Conservation (phyloP, 2,113 vertebrate genomes). For the Prunella himalayana region DNA sequence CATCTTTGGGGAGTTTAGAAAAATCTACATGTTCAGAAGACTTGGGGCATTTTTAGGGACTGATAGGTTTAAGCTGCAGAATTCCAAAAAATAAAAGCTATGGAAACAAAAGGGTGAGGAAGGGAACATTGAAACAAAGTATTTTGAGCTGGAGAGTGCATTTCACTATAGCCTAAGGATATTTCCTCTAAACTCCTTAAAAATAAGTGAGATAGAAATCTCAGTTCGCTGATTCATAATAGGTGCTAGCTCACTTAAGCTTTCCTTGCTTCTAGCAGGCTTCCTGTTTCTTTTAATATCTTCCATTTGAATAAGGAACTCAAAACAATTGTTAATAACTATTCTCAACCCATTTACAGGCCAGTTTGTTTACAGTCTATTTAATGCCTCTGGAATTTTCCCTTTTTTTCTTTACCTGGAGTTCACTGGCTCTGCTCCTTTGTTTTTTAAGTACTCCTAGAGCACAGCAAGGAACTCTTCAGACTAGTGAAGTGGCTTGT, state of each 20-base stretch:
- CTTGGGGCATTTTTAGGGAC: not conserved
- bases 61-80: not conserved
- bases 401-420: not conserved
- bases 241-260: not conserved
- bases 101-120: not conserved
- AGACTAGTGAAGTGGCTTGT: not conserved
- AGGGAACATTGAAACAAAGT: not conserved
- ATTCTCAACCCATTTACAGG: not conserved
- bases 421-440: not conserved
- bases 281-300: constrained; percentile 38
- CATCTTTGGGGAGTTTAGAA: not conserved
- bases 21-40: not conserved
- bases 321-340: constrained; percentile 39
- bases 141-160: not conserved
- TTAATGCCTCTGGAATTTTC: not conserved
- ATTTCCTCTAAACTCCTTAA: constrained; percentile 14
- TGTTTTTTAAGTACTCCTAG: not conserved
- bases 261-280: constrained; percentile 32
- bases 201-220: constrained; percentile 37
- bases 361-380: not conserved
- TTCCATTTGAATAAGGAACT: not conserved
- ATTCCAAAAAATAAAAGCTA: not conserved
- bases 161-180: not conserved
- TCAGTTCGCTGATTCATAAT: constrained; percentile 20
- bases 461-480: not conserved